Base-by-base conservation (phyloP, 2,113 vertebrate species). In the Lophochroa leadbeateri region DNA sequence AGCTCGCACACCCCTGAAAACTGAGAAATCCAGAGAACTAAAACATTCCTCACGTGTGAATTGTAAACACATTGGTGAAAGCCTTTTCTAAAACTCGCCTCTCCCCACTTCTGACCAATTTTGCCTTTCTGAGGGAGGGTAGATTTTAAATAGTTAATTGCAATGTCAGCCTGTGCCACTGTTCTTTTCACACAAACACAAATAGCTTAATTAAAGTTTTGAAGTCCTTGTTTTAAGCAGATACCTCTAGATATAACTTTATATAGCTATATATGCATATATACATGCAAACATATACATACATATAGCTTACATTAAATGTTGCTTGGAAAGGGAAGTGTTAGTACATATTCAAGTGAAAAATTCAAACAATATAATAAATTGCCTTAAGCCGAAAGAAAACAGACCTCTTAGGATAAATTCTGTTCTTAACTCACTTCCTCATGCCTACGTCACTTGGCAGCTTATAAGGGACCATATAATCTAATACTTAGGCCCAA, bases 371-470 rank as follows among this genome's bases (percentile, higher is more conserved):
- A 53, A 50, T 83, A 67, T 67, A 65, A 60, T 77, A 47, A 90
- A 61, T 39, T 82, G 21, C 35, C 35, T 82, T 82, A 82, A 76
- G 25, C 5, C 2, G 4, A 74, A 90, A 85, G 7, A 81, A 92
- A 74, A 61, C 8, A 92, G 58, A 28, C 5, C 2, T 86, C 90
- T 82, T 80, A 55, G 49, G 71, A 74, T 29, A 82, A 82, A 80
- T 88, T 96, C 58, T 94, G 63, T 90, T 89, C 72, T 94, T 97
- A 94, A 91, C 31, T 92, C 69, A 53, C 58, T 96, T 95, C 79
- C 70, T 92, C 88, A 96, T 77, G 31, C 72, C 70, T 91, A 37
- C 1, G 0, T 95, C 72, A 92, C 65, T 95, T 88, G 84, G 69
- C 82, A 95, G 93, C 53, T 93, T 24, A 44, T 90, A 88, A 35